Evolutionary conservation across 1,140 invertebrate genomes (phyloP).

Genomic region (Arctopsyche grandis): DNA sequence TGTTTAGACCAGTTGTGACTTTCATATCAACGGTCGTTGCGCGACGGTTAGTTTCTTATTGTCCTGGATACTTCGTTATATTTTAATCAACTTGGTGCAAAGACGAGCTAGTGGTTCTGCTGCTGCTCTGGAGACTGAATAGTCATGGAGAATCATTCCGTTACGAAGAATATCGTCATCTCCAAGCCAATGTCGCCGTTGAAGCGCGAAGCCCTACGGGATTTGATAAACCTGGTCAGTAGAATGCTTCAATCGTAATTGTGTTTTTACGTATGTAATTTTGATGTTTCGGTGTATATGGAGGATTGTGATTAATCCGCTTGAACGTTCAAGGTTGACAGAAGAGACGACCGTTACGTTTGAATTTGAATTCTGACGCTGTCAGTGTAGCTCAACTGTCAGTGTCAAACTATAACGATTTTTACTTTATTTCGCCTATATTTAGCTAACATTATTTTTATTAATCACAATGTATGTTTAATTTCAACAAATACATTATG

Average conservation of each 20-base stretch:
- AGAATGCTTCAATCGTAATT: background rate
- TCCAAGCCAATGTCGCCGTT: background rate
- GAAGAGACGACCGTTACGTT: background rate
- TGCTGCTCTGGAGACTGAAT: background rate
- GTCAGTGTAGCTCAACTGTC: constrained; percentile 16
- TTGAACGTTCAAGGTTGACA: background rate
- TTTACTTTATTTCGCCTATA: background rate
- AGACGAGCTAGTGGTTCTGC: background rate
- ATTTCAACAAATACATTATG: no score
- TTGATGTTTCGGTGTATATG: no score
- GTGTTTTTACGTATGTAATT: no score
- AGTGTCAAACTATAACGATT: background rate
- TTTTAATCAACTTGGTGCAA: background rate
- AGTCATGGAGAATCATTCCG: constrained; percentile 4
- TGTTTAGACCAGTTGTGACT: no score
- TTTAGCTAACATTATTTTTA: no score
- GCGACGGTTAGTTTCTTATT: background rate
- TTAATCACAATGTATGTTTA: no score
- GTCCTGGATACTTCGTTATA: background rate
- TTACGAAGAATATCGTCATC: background rate
- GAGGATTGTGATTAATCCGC: no score
- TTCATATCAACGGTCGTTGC: constrained; percentile 1
- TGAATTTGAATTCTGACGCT: constrained; percentile 1
- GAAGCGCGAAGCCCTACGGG: constrained; percentile 10
- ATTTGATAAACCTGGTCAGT: constrained; percentile 29